phyloP scores from a whole-genome alignment of 2,113 vertebrate species.

The Tachuris rubrigastra region DNA sequence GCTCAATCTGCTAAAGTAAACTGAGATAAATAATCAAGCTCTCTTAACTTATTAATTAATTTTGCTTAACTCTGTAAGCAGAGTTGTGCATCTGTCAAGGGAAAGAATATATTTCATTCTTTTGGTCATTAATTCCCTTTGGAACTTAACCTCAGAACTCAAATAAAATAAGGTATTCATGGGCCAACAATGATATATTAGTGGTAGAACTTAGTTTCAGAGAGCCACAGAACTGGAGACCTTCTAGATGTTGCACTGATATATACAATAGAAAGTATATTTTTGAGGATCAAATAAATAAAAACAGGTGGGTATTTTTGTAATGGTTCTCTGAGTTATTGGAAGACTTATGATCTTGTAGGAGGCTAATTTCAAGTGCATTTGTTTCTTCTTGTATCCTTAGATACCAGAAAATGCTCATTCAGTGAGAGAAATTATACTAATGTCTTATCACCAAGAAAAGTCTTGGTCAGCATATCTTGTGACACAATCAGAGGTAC shows the following conservation, averaged over 20 bases:
- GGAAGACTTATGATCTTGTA: not conserved
- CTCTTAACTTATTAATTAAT: not conserved
- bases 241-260: not conserved
- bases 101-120: not conserved
- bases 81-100: not conserved
- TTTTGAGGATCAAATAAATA: not conserved
- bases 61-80: not conserved
- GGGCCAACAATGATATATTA: not conserved
- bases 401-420: not conserved
- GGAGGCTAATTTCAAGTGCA: not conserved
- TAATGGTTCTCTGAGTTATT: not conserved
- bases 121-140: not conserved
- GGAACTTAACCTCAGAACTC: not conserved
- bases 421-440: not conserved
- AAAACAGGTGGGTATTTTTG: not conserved
- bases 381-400: not conserved
- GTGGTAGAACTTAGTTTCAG: not conserved
- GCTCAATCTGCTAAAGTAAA: not conserved
- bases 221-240: not conserved
- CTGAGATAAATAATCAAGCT: constrained; percentile 11
- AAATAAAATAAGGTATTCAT: not conserved
- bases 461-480: not conserved
- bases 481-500: accelerated
- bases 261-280: not conserved
- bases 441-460: not conserved